Conservation (phyloP, 2,888 invertebrate species). For the Ceratothoa steindachneri region DNA sequence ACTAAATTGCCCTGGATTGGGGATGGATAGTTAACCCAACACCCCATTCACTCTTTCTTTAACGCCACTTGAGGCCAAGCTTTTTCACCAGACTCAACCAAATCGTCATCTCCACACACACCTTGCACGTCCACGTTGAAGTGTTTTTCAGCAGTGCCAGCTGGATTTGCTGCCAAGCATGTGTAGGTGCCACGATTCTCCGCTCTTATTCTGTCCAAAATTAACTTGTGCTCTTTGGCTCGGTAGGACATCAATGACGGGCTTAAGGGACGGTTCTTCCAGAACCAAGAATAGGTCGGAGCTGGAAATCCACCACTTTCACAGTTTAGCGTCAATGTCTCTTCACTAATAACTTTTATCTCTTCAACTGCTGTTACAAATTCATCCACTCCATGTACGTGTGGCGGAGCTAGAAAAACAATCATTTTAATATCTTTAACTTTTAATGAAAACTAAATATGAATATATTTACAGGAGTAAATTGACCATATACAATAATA, state of each 20-base stretch:
- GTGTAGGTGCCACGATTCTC: constrained; percentile 58
- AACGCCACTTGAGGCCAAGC: no score
- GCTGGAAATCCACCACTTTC: neutral
- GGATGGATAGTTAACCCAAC: no score
- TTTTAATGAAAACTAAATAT: neutral
- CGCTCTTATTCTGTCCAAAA: neutral
- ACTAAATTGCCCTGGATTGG: no score
- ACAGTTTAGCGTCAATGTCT: neutral
- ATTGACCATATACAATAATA: no score
- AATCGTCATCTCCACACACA: no score
- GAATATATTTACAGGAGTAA: no score
- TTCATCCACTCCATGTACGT: neutral
- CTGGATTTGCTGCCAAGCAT: constrained; percentile 60
- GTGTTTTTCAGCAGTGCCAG: constrained; percentile 57
- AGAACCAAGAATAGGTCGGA: neutral
- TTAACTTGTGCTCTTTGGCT: neutral
- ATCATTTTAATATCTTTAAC: neutral
- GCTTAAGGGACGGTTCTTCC: neutral
- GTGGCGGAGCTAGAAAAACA: neutral
- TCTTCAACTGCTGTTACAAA: neutral
- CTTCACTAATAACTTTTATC: neutral
- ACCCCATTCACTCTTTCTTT: no score
- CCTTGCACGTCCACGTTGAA: constrained; percentile 61
- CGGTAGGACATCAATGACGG: neutral
- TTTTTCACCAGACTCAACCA: no score